These are phyloP conservation scores for Scytalopus superciliaris DNA, from an alignment of 2,113 vertebrate genomes.

Conservation along the genomic window DNA sequence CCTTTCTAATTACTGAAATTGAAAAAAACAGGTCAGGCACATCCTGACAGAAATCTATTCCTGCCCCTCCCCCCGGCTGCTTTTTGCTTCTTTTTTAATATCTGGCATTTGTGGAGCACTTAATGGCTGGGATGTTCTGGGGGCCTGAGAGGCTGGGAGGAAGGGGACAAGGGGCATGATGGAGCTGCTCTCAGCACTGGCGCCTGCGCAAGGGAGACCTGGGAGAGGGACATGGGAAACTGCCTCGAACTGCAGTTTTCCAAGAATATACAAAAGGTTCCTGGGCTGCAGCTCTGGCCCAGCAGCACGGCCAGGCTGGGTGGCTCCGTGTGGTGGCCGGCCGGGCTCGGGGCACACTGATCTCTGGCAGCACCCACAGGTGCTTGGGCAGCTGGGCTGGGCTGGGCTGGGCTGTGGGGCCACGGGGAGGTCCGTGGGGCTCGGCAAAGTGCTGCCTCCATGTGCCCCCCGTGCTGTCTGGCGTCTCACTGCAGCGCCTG, in stretches of 20 bases:
- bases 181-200: background rate
- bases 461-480: background rate
- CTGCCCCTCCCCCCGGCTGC: conserved; percentile 19
- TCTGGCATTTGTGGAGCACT: background rate
- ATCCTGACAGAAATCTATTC: conserved; percentile 74
- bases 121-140: background rate
- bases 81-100: background rate
- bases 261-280: background rate
- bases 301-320: fast-evolving
- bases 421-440: too few species aligned
- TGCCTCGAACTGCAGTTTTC: background rate
- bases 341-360: fast-evolving
- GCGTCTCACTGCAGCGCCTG: fast-evolving
- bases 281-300: background rate
- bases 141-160: background rate
- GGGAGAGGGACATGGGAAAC: background rate
- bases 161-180: fast-evolving
- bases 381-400: background rate
- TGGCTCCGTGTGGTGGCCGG: fast-evolving
- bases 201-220: background rate
- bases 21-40: conserved; percentile 78
- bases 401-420: background rate
- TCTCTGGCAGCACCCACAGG: fast-evolving
- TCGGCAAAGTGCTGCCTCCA: background rate
- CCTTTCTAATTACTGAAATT: conserved; percentile 80